These are phyloP conservation scores for Synergus itoensis DNA, from an alignment of 2,888 invertebrate genomes.

Conservation along the genomic window DNA sequence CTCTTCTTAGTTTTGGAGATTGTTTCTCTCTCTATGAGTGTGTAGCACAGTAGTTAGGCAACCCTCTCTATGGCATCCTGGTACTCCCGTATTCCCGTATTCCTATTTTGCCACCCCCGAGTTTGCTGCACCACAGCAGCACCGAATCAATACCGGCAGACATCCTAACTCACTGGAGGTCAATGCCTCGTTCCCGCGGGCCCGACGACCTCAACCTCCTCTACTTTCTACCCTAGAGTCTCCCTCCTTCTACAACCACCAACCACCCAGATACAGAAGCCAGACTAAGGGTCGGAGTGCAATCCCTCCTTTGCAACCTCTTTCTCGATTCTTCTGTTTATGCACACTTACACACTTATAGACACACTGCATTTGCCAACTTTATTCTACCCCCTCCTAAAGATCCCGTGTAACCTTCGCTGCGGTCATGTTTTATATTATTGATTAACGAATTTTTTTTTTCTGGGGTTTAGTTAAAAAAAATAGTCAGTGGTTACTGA, in stretches of 20 bases:
- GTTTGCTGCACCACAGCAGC: conserved; percentile 69
- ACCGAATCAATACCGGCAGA: conserved; percentile 80
- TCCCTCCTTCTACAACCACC: conserved; percentile 47
- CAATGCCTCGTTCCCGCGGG: conserved; percentile 82
- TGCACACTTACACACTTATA: conserved; percentile 55
- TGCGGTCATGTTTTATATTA: not conserved
- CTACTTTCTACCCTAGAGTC: conserved; percentile 60
- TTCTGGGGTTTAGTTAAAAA: not conserved
- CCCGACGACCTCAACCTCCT: conserved; percentile 78
- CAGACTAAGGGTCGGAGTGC: conserved; percentile 61
- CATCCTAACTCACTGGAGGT: conserved; percentile 80
- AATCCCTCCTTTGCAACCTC: conserved; percentile 55
- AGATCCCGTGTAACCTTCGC: conserved; percentile 5
- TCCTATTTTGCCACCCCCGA: conserved; percentile 67
- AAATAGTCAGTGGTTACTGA: not conserved
- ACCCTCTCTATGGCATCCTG: conserved; percentile 72
- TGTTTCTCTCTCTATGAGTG: conserved; percentile 73
- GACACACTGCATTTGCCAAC: conserved; percentile 55
- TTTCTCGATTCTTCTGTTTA: conserved; percentile 48
- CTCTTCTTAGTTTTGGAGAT: conserved; percentile 36
- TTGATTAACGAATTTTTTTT: not conserved
- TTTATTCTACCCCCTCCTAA: conserved; percentile 49
- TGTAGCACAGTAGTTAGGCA: conserved; percentile 29
- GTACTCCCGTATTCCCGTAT: conserved; percentile 66
- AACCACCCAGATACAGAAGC: conserved; percentile 64